Evolutionary conservation across 2,888 invertebrate species (phyloP).

Genomic region (Mimumesa dahlbomi): DNA sequence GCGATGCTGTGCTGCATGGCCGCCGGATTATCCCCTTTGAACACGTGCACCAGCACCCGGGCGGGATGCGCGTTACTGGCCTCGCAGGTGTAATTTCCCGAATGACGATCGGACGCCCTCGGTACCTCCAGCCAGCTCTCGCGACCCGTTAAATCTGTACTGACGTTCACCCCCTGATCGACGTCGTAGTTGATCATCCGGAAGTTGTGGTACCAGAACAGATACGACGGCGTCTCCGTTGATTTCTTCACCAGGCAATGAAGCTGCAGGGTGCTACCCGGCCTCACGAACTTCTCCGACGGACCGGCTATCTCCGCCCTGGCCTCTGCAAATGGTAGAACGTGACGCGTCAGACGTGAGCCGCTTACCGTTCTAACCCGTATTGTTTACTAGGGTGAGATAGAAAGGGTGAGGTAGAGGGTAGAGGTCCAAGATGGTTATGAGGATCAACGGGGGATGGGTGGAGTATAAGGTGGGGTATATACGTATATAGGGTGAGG

Average conservation of each 20-base stretch:
- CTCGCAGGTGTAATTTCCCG: conserved; percentile 94
- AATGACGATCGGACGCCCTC: conserved; percentile 86
- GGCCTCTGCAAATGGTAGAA: conserved; percentile 76
- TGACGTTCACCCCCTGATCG: conserved; percentile 92
- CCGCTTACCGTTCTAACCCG: conserved; percentile 46
- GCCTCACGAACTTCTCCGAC: conserved; percentile 92
- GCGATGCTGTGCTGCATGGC: conserved; percentile 87
- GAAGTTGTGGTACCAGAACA: conserved; percentile 91
- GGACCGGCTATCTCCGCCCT: conserved; percentile 93
- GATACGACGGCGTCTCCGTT: conserved; percentile 91
- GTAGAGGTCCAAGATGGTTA: conserved; percentile 42
- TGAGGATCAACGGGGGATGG: conserved; percentile 25
- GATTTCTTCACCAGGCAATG: conserved; percentile 92
- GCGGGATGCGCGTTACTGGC: conserved; percentile 94
- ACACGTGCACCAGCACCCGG: conserved; percentile 93
- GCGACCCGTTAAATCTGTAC: conserved; percentile 88
- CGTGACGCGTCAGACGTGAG: conserved; percentile 64
- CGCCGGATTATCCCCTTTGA: conserved; percentile 92
- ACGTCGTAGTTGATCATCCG: conserved; percentile 96
- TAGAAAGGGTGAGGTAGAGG: no score
- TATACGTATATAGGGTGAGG: not conserved
- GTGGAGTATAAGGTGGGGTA: no score
- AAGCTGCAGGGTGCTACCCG: conserved; percentile 90
- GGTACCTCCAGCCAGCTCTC: conserved; percentile 85
- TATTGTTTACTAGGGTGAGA: conserved; percentile 59